A percentile compares a stretch with the other conserved stretches of the same genome.
These are phyloP conservation scores for Piprites chloris DNA, from an alignment of 2,113 vertebrate genomes.

Conservation along the genomic window DNA sequence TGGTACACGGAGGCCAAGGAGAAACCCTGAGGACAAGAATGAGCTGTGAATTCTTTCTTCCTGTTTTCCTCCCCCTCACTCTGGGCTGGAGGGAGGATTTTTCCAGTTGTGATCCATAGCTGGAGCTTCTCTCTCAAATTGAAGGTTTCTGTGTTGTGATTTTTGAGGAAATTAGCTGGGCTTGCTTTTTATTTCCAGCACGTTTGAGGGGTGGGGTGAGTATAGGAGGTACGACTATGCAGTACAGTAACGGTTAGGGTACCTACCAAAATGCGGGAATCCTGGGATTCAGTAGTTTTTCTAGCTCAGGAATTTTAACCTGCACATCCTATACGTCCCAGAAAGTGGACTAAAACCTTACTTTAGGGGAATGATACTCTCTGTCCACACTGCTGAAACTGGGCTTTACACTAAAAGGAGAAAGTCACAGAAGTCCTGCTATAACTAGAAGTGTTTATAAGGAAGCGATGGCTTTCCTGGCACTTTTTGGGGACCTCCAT, in stretches of 20 bases:
- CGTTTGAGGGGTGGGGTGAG: not conserved
- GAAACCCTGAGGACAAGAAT: not conserved
- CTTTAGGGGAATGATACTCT: not conserved
- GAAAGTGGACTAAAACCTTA: not conserved
- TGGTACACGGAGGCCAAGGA: accelerated
- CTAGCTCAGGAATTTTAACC: not conserved
- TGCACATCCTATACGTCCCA: not conserved
- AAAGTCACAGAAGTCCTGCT: not conserved
- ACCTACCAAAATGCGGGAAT: not conserved
- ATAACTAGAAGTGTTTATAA: not conserved
- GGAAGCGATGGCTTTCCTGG: not conserved
- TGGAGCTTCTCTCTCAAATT: not conserved
- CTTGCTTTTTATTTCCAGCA: not conserved
- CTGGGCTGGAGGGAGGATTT: not conserved
- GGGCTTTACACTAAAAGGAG: not conserved
- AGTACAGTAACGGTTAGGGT: not conserved
- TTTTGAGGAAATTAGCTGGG: not conserved
- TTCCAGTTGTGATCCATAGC: not conserved
- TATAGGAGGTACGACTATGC: not conserved
- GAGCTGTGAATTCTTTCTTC: not conserved
- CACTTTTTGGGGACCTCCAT: not conserved
- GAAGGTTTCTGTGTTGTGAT: accelerated
- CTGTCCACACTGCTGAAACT: not conserved
- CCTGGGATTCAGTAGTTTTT: not conserved
- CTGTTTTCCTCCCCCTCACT: not conserved